Conservation (phyloP, 2,888 invertebrate species). For the Cylindroiulus punctatus region DNA sequence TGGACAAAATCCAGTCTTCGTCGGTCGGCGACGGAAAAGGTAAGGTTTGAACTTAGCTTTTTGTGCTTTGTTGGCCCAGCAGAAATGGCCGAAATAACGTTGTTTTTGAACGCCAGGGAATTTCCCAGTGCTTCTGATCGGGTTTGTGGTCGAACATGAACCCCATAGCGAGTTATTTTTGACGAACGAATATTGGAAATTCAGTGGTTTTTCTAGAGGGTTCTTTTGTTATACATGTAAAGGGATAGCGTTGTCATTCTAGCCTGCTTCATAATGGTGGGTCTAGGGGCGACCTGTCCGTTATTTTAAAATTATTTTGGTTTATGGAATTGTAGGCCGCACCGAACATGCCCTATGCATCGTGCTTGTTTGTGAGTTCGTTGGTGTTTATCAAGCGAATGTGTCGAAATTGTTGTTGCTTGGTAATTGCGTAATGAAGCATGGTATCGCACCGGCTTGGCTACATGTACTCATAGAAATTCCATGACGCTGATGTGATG, state of each 20-base stretch:
- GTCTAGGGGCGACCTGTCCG: neutral
- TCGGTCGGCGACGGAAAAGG: conserved; percentile 26
- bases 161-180: neutral
- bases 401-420: neutral
- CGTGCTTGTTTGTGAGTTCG: neutral
- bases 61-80: conserved; percentile 15
- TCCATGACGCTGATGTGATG: neutral
- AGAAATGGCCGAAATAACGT: neutral
- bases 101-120: neutral
- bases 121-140: neutral
- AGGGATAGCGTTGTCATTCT: neutral
- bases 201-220: neutral
- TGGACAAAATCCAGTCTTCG: conserved; percentile 19
- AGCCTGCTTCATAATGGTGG: neutral
- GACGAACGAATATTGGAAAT: neutral
- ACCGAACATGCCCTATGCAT: neutral
- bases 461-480: neutral
- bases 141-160: neutral
- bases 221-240: neutral
- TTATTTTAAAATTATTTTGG: neutral
- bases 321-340: neutral
- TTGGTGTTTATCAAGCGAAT: neutral
- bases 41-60: conserved; percentile 45
- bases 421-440: neutral
- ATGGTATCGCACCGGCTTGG: neutral